Evolutionary conservation across 2,888 invertebrate genomes (phyloP).

Genomic region (Uropetala carovei): DNA sequence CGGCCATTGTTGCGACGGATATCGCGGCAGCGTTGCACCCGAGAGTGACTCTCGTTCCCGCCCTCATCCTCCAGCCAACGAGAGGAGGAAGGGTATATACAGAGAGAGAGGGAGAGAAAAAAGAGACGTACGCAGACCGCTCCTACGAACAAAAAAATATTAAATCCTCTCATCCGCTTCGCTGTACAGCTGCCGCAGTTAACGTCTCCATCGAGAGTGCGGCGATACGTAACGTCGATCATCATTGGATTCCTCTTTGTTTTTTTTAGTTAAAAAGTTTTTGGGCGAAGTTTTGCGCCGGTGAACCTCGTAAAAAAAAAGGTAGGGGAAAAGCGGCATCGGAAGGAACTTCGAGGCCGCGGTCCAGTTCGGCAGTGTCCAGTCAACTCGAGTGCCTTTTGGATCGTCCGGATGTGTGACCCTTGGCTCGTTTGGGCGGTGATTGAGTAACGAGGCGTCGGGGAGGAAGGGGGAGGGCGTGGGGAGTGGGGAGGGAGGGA

Average conservation of each 20-base stretch:
- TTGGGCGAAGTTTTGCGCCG: not conserved
- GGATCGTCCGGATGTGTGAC: not conserved
- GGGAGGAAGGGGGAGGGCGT: slow-evolving; percentile 18
- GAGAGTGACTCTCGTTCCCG: not conserved
- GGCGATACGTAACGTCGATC: not conserved
- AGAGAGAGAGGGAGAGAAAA: no score
- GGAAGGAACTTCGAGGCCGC: not conserved
- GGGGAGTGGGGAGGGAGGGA: not conserved
- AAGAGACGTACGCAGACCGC: not conserved
- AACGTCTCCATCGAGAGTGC: not conserved
- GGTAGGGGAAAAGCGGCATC: not conserved
- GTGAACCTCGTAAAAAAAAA: not conserved
- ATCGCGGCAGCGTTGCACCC: slow-evolving; percentile 56
- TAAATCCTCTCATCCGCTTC: not conserved
- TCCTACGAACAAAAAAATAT: not conserved
- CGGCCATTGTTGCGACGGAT: slow-evolving; percentile 53
- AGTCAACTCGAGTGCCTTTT: not conserved
- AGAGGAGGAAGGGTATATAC: no score
- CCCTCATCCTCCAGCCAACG: not conserved
- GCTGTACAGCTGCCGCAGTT: not conserved
- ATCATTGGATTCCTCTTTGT: not conserved
- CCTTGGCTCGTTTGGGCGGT: not conserved
- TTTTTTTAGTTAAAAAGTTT: not conserved
- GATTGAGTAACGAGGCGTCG: slow-evolving; percentile 14
- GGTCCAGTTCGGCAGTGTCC: not conserved